These are phyloP conservation scores for Tupaia chinensis DNA, from an alignment of 2,113 vertebrate species.

Conservation along the genomic window DNA sequence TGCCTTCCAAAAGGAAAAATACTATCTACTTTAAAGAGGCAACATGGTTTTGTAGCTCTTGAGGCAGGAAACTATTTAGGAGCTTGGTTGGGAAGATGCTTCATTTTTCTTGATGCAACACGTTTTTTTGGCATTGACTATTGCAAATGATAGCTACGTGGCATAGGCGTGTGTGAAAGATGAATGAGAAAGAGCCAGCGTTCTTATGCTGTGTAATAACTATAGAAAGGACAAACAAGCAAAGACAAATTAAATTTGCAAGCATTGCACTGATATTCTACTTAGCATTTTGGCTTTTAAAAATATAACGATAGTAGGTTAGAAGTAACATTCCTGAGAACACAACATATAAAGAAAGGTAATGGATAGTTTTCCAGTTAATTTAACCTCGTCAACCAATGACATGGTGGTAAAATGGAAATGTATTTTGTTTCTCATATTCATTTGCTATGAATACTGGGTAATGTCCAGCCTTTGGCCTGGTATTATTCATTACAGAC, in stretches of 20 bases:
- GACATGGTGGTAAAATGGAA: background rate
- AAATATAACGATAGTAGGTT: background rate
- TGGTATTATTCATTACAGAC: background rate
- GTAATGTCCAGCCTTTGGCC: background rate
- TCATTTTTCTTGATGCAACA: conserved; percentile 66
- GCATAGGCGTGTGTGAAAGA: background rate
- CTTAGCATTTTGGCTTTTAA: conserved; percentile 6
- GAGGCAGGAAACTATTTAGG: background rate
- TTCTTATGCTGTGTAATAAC: background rate
- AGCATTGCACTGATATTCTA: background rate
- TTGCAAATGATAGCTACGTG: conserved; percentile 33
- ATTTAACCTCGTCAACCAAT: background rate
- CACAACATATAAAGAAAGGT: background rate
- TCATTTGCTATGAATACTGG: background rate
- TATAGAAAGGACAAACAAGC: conserved; percentile 38
- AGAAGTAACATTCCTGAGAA: background rate
- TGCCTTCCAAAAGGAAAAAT: conserved; percentile 27
- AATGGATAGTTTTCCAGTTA: background rate
- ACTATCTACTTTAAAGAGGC: background rate
- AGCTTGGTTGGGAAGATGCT: conserved; percentile 42
- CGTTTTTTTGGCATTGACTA: conserved; percentile 46
- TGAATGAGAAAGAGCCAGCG: conserved; percentile 13
- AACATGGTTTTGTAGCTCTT: conserved; percentile 51
- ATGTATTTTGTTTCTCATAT: conserved; percentile 35
- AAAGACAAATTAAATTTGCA: conserved; percentile 42